Evolutionary conservation across 2,888 invertebrate genomes (phyloP).

Genomic region (Drosophila subsilvestris): DNA sequence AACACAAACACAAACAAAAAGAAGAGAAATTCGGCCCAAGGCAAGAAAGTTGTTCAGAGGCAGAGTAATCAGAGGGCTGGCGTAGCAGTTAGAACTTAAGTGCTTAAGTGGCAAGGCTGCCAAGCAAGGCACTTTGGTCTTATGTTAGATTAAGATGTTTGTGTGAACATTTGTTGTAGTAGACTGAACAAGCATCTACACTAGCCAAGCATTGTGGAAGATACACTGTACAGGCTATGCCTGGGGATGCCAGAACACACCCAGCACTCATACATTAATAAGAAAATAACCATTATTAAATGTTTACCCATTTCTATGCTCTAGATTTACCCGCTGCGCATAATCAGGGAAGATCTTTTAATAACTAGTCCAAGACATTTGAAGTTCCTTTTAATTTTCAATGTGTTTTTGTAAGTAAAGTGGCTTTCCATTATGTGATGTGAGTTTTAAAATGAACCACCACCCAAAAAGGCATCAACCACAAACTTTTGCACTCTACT

Average conservation of each 20-base stretch:
- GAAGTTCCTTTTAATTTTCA: too few relatives aligned
- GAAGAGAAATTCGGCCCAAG: not conserved
- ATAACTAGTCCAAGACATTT: too few relatives aligned
- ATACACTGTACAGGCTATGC: too few relatives aligned
- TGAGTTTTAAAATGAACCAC: not conserved
- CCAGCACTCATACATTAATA: not conserved
- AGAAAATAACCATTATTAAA: not conserved
- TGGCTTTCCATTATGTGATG: not conserved
- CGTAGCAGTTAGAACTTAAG: not conserved
- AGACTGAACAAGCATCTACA: not conserved
- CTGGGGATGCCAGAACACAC: not conserved
- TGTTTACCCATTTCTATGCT: not conserved
- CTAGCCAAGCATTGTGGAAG: too few relatives aligned
- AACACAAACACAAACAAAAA: too few relatives aligned
- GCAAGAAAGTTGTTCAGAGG: not conserved
- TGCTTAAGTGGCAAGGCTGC: not conserved
- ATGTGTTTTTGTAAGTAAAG: too few relatives aligned
- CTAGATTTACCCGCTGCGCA: too few relatives aligned
- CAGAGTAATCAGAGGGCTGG: not conserved
- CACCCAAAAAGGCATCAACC: conserved; percentile 2
- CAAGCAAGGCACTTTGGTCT: not conserved
- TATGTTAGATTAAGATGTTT: not conserved
- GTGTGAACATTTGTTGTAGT: not conserved
- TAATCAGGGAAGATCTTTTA: too few relatives aligned
- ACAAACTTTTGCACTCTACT: conserved; percentile 25